These are phyloP conservation scores for Ommatoiulus sabulosus DNA, from an alignment of 2,888 invertebrate genomes.

Conservation along the genomic window DNA sequence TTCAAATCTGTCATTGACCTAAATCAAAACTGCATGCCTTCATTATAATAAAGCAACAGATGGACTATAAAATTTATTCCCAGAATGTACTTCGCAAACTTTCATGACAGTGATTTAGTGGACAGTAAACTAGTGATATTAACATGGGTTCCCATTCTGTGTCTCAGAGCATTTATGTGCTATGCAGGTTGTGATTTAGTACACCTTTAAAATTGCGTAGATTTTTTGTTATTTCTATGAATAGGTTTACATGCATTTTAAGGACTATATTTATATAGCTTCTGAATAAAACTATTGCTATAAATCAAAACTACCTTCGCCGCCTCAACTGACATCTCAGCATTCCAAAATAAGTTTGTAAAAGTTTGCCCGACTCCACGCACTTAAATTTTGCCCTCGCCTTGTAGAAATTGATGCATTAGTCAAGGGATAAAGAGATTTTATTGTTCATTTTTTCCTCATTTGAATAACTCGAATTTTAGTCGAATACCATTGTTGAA, in stretches of 20 bases:
- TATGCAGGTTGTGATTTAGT: neutral
- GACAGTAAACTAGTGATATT: neutral
- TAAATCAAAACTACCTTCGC: slow-evolving; percentile 22
- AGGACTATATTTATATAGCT: neutral
- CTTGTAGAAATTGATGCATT: neutral
- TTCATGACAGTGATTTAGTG: neutral
- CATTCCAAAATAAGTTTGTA: neutral
- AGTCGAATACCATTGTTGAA: neutral
- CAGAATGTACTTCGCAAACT: neutral
- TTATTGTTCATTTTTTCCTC: slow-evolving; percentile 23
- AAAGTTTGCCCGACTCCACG: neutral
- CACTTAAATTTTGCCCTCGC: neutral
- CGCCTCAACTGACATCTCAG: neutral
- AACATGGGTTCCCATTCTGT: neutral
- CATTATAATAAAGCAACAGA: neutral
- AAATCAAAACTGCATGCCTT: neutral
- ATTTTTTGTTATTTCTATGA: neutral
- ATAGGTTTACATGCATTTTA: neutral
- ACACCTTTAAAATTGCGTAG: neutral
- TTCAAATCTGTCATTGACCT: neutral
- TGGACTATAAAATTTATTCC: neutral
- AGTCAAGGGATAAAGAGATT: neutral
- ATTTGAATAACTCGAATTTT: slow-evolving; percentile 8
- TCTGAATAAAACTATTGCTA: slow-evolving; percentile 7
- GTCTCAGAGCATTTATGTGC: neutral